Evolutionary conservation across 92 coral and sea anemone genomes (phyloP).

Genomic region (Scolanthus callimorphus): DNA sequence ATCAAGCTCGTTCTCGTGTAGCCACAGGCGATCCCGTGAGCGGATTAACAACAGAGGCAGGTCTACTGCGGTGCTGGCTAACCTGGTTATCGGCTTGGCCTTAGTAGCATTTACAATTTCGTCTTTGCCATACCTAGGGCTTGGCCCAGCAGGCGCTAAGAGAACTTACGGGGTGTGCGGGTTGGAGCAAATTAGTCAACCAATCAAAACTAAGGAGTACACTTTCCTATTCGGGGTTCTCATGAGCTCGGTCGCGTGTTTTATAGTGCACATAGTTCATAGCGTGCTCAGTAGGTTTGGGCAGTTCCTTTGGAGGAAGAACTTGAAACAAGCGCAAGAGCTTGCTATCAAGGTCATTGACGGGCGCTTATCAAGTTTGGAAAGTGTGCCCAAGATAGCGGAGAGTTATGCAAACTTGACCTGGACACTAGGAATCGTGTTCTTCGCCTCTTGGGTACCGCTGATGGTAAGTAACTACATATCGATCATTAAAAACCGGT

Average conservation of each 20-base stretch:
- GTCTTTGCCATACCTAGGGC: conserved; percentile 79
- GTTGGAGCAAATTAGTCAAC: conserved; percentile 70
- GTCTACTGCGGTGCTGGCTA: conserved; percentile 57
- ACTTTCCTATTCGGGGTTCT: conserved; percentile 78
- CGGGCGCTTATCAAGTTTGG: conserved; percentile 10
- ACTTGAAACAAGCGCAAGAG: conserved; percentile 37
- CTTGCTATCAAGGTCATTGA: conserved; percentile 23
- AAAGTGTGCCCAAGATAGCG: conserved; percentile 20
- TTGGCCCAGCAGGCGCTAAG: conserved; percentile 58
- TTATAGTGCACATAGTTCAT: conserved; percentile 71
- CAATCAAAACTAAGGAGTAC: conserved; percentile 62
- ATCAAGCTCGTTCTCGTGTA: conserved; percentile 66
- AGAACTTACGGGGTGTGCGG: conserved; percentile 31
- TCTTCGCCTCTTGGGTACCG: conserved; percentile 77
- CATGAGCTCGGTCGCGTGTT: conserved; percentile 79
- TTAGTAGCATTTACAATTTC: conserved; percentile 70
- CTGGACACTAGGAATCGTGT: conserved; percentile 58
- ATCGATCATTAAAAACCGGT: neutral
- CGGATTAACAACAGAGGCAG: conserved; percentile 24
- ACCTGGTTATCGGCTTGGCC: conserved; percentile 70
- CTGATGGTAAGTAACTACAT: conserved; percentile 61
- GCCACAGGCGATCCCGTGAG: conserved; percentile 36
- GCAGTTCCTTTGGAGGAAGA: conserved; percentile 31
- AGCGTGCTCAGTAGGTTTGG: conserved; percentile 56
- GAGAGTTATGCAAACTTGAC: conserved; percentile 71